phyloP scores from a whole-genome alignment of 1,140 invertebrate species.

The Drosophila tani region DNA sequence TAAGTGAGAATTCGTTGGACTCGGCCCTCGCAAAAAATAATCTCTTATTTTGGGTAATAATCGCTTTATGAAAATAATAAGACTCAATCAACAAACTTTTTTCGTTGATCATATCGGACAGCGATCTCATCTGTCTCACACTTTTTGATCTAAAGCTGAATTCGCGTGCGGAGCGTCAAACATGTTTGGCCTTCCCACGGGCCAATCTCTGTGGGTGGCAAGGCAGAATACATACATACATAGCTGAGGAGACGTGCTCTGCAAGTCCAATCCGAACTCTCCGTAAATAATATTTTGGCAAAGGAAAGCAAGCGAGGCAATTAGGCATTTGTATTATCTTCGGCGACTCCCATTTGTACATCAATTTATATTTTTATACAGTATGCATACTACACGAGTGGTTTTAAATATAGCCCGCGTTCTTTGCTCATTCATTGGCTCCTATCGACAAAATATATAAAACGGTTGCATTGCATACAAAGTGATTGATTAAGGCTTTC shows the following conservation, averaged over 20 bases:
- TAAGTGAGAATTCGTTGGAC: no score
- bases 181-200: constrained; percentile 51
- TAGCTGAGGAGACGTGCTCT: constrained; percentile 35
- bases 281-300: constrained; percentile 38
- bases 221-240: neutral
- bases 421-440: constrained; percentile 46
- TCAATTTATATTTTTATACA: constrained; percentile 14
- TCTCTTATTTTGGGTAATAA: no score
- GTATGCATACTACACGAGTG: constrained; percentile 4
- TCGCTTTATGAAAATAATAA: no score
- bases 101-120: no score
- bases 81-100: no score
- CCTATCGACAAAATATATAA: constrained; percentile 35
- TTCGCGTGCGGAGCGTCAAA: constrained; percentile 48
- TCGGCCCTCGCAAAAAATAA: no score
- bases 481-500: constrained; percentile 47
- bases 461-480: constrained; percentile 39
- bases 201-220: constrained; percentile 54
- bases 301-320: constrained; percentile 53
- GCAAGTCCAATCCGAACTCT: constrained; percentile 29
- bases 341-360: constrained; percentile 21
- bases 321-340: constrained; percentile 54
- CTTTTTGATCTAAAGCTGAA: neutral
- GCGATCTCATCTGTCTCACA: no score
- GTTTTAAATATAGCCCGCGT: constrained; percentile 22